A percentile compares a stretch with the other conserved stretches of the same genome.
phyloP scores from a whole-genome alignment of 2,888 invertebrate genomes.

The Steromphala cineraria region DNA sequence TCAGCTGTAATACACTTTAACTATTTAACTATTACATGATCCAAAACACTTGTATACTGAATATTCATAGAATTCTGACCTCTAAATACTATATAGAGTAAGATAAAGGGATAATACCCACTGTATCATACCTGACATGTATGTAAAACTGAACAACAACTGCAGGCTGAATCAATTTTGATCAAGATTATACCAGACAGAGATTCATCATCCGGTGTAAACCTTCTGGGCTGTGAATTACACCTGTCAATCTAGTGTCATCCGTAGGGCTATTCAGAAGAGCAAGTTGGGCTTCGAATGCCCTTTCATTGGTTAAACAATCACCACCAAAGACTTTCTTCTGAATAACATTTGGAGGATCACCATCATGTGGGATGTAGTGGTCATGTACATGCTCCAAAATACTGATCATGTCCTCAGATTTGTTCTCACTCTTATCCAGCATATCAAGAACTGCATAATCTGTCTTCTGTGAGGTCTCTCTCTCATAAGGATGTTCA shows the following conservation, averaged over 20 bases:
- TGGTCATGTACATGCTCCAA: slow-evolving; percentile 24
- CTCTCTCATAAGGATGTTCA: slow-evolving; percentile 11
- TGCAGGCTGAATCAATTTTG: not conserved
- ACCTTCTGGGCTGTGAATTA: slow-evolving; percentile 32
- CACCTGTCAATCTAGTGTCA: slow-evolving; percentile 19
- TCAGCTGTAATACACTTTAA: too few species aligned
- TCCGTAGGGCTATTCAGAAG: slow-evolving; percentile 27
- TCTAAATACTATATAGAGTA: too few species aligned
- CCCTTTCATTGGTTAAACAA: slow-evolving; percentile 29
- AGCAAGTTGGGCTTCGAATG: slow-evolving; percentile 27
- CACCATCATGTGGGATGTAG: slow-evolving; percentile 13
- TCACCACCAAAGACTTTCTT: slow-evolving; percentile 27
- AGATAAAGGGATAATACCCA: too few species aligned
- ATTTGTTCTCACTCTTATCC: slow-evolving; percentile 28
- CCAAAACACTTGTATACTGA: too few species aligned
- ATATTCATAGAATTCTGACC: too few species aligned
- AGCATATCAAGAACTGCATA: slow-evolving; percentile 24
- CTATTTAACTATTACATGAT: too few species aligned
- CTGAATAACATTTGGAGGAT: not conserved
- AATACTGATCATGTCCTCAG: slow-evolving; percentile 26
- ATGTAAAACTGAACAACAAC: too few species aligned
- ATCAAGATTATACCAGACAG: not conserved
- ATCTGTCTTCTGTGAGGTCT: slow-evolving; percentile 17
- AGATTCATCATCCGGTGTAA: slow-evolving; percentile 33
- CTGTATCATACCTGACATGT: too few species aligned